phyloP scores from a whole-genome alignment of 2,113 vertebrate species.

The Sturnus vulgaris region DNA sequence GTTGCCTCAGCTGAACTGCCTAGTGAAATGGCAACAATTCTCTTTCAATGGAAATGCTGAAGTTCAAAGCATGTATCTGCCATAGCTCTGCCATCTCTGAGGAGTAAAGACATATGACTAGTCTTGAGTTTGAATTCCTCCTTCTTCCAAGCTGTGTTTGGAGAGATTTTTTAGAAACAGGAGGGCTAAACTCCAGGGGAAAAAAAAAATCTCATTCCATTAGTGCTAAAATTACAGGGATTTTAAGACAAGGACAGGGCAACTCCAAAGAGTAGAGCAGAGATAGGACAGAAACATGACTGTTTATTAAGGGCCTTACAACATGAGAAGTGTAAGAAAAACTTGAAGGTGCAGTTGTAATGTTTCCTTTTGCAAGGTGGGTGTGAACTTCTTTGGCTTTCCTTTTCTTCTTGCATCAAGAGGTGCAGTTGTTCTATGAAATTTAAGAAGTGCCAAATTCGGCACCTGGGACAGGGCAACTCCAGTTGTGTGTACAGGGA shows the following conservation, averaged over 20 bases:
- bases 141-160: not conserved
- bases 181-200: not conserved
- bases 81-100: not conserved
- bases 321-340: not conserved
- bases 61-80: not conserved
- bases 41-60: not conserved
- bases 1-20: not conserved
- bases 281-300: not conserved
- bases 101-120: not conserved
- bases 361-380: not conserved
- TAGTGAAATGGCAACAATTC: not conserved
- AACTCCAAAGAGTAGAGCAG: not conserved
- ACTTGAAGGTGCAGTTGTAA: not conserved
- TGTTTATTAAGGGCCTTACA: not conserved
- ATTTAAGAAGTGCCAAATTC: not conserved
- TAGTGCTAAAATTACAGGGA: not conserved
- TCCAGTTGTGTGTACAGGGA: not conserved
- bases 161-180: not conserved
- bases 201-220: not conserved
- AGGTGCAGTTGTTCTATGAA: not conserved
- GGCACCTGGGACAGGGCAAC: not conserved
- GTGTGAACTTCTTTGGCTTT: not conserved
- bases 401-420: not conserved
- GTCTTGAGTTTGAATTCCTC: not conserved
- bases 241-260: not conserved